These are phyloP conservation scores for Bradypodion pumilum DNA, from an alignment of 2,797 vertebrate genomes.

Conservation along the genomic window DNA sequence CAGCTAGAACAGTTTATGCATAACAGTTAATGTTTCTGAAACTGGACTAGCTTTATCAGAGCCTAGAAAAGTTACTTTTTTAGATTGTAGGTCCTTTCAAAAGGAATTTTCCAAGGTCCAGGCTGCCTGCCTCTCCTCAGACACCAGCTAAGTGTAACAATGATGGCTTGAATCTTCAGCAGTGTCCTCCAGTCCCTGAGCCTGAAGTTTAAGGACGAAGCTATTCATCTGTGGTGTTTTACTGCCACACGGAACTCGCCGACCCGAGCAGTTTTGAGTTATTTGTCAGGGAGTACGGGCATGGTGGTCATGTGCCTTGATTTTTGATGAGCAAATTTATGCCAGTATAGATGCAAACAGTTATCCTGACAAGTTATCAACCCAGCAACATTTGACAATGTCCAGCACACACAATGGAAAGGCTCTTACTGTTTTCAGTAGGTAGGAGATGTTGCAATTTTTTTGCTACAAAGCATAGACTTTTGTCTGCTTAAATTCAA, in stretches of 20 bases:
- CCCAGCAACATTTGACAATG: not conserved
- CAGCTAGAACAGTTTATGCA: too few species aligned
- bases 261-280: not conserved
- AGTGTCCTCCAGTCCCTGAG: not conserved
- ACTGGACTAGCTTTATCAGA: too few species aligned
- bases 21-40: too few species aligned
- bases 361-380: not conserved
- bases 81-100: too few species aligned
- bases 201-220: slow-evolving; percentile 6
- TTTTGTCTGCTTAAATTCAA: not conserved
- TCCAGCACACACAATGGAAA: not conserved
- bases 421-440: not conserved
- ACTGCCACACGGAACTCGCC: not conserved
- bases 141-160: not conserved
- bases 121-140: not conserved
- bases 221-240: slow-evolving; percentile 11
- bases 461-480: not conserved
- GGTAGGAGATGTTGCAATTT: not conserved
- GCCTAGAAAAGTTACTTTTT: too few species aligned
- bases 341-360: slow-evolving; percentile 24
- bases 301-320: not conserved
- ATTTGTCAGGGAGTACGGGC: slow-evolving; percentile 1
- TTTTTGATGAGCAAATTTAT: slow-evolving; percentile 7
- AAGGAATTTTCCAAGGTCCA: too few species aligned
- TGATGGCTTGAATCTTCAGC: not conserved